Conservation (phyloP, 1,140 invertebrate species). For the Bombyx mandarina region DNA sequence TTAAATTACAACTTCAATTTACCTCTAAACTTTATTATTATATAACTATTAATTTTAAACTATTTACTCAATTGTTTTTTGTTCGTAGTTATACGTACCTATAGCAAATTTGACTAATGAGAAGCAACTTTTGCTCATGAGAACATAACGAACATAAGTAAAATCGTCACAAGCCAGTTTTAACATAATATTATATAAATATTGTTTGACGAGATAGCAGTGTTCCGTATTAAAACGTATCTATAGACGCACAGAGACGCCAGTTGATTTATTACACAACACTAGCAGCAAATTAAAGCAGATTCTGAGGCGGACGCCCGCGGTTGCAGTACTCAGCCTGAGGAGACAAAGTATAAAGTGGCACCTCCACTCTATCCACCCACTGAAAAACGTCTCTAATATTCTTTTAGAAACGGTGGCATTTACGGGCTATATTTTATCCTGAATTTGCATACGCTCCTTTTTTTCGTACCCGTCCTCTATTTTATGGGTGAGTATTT, state of each 20-base stretch:
- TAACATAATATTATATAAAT: too few species aligned
- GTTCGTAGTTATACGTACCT: too few species aligned
- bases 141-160: too few species aligned
- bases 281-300: conserved; percentile 64
- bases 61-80: too few species aligned
- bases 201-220: too few species aligned
- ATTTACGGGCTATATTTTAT: conserved; percentile 74
- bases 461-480: conserved; percentile 68
- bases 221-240: too few species aligned
- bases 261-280: conserved; percentile 51
- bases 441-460: conserved; percentile 73
- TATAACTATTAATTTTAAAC: too few species aligned
- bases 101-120: too few species aligned
- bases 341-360: conserved; percentile 68
- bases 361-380: conserved; percentile 51
- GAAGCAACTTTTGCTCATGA: too few species aligned
- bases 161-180: too few species aligned
- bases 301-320: conserved; percentile 52
- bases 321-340: conserved; percentile 60
- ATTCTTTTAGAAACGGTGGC: conserved; percentile 73
- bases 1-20: too few species aligned
- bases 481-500: conserved; percentile 71
- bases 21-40: too few species aligned
- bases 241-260: background rate
- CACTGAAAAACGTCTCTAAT: conserved; percentile 73